Evolutionary conservation across 23 tunicate species (phyloP), one percentile per base, ranked within the genome.

Genomic region (Ascidia mentula): DNA sequence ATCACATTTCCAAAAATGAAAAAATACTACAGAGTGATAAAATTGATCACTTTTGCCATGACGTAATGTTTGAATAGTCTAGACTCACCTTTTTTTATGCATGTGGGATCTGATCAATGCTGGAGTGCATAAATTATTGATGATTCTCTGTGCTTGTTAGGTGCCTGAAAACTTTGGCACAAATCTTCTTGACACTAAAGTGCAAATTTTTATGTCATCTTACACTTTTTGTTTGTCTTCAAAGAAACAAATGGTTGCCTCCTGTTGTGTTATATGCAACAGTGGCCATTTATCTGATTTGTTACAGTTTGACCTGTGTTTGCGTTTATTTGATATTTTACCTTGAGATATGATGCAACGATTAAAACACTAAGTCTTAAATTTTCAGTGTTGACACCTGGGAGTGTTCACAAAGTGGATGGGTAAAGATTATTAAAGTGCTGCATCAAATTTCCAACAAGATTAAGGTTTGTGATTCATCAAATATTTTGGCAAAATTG

Each of bases 391-490:
- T 86, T 40, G 97, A 91, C 82, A 30, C 81, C 18, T 91, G 97
- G 97, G 88, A 91, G 72, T 60, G 76, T 34, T 80, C 89, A 28
- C 97, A 85, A 86, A 28, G 30, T 38, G 87, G 82, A 31, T 83
- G 85, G 83, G 82, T 83, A 24, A 80, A 86, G 53, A 83, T 90
- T 40, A 69, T 82, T 15, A 91, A 91, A 85, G 88, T 86, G 40
- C 77, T 91, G 0, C 88, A 83, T 53, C 87, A 79, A 70, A 32
- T 79, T n/a, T 36, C 87, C 20, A 86, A 91, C 33, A 86, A 86
- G 72, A 65, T 91, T 31, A 86, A 83, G 97, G 97, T 86, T 40
- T 38, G n/a, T n/a, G n/a, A n/a, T n/a, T n/a, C n/a, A n/a, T n/a
- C n/a, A n/a, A n/a, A n/a, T n/a, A n/a, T n/a, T n/a, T n/a, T n/a